Evolutionary conservation across 2,888 invertebrate genomes (phyloP), one percentile per base, ranked within the genome.

Genomic region (Agrochola litura): DNA sequence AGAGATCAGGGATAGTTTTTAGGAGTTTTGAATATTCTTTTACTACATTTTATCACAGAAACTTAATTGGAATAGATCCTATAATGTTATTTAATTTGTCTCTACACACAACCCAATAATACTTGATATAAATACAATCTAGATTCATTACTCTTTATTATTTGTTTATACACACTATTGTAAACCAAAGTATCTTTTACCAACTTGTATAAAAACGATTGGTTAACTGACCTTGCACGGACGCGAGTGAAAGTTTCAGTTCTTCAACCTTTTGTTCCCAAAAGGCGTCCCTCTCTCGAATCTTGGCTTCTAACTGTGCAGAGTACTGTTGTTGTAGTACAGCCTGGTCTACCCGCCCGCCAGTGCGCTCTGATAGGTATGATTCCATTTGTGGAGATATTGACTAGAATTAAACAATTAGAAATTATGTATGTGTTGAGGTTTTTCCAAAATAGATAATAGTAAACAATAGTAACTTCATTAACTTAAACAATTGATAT

Each of bases 261-360:
- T 97, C 97, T 80, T 97, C 97, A 79, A 97, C 92, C 83, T 97
- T 95, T 90, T 97, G 97, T 87, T 97, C 97, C 98, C 98, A 98
- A 83, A 91, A 94, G 1, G 89, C 77, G 81, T 97, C 96, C 88
- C 96, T 93, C 87, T 98, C 98, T 82, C 96, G 95, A 71, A 98
- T 97, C 89, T 97, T 98, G 63, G 97, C 97, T 86, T 97, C 97
- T 58, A 98, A 91, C 89, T 97, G 97, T 81, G 96, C 95, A 6
- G 97, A 91, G 83, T 97, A 97, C 81, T 98, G 98, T 37, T 96
- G 93, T 84, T 98, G 98, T 49, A 96, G 86, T 0, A 92, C 93
- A 0, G 90, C 88, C 76, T 96, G 95, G 85, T 96, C 96, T 25
- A 96, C 88, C 60, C 92, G 91, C 4, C 96, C 96, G 1, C 96